A percentile compares a stretch with the other conserved stretches of the same genome.
These are phyloP conservation scores for Acyrthosiphon pisum DNA, from an alignment of 1,140 invertebrate genomes.

Conservation along the genomic window DNA sequence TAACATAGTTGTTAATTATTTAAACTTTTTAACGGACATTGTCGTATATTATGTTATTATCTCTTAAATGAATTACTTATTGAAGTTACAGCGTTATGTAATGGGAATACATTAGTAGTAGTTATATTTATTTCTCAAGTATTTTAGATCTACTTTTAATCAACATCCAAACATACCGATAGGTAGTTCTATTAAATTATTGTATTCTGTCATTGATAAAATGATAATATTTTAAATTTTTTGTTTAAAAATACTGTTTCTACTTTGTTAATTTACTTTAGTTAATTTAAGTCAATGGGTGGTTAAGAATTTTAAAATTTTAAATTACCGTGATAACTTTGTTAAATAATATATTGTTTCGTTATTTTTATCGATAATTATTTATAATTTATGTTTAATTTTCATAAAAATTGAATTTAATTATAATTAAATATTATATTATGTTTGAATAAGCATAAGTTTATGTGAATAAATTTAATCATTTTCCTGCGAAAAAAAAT, in stretches of 20 bases:
- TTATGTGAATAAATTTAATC: background rate
- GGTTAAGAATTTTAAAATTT: background rate
- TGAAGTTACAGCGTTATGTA: background rate
- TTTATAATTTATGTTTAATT: background rate
- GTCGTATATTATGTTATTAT: background rate
- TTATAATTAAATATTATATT: constrained; percentile 1
- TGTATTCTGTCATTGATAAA: background rate
- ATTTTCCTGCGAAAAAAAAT: background rate
- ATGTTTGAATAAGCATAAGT: background rate
- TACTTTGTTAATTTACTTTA: background rate
- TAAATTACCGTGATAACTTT: background rate
- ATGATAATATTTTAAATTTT: background rate
- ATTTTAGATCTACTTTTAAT: background rate
- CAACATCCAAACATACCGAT: background rate
- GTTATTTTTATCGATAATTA: background rate
- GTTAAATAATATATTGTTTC: background rate
- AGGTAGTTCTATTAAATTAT: background rate
- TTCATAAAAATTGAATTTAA: background rate
- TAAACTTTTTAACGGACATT: background rate
- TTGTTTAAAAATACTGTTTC: background rate
- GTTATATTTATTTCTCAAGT: background rate
- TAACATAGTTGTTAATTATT: background rate
- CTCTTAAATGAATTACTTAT: background rate
- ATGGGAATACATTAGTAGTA: background rate
- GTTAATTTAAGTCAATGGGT: background rate